phyloP scores from a whole-genome alignment of 2,797 vertebrate species.

The Cyprinodon diabolis region DNA sequence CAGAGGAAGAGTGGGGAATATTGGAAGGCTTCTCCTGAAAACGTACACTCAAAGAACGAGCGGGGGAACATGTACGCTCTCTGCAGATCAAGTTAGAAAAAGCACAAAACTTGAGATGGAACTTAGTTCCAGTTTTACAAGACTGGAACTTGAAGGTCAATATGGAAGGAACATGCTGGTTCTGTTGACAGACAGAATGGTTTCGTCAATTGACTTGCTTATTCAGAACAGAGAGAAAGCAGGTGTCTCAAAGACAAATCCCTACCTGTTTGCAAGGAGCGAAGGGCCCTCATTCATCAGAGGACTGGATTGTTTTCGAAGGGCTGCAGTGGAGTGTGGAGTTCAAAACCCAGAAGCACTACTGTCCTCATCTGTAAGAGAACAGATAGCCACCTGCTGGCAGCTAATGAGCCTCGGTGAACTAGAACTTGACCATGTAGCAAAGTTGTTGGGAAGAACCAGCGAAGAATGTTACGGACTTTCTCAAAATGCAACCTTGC shows the following conservation, averaged over 20 bases:
- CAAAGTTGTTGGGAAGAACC: slow-evolving; percentile 55
- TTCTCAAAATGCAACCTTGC: slow-evolving; percentile 50
- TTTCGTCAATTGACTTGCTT: slow-evolving; percentile 68
- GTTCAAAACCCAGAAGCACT: slow-evolving; percentile 76
- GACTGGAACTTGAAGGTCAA: slow-evolving; percentile 75
- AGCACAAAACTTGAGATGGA: slow-evolving; percentile 73
- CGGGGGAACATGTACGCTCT: slow-evolving; percentile 58
- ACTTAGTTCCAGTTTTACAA: slow-evolving; percentile 64
- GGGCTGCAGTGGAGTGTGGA: slow-evolving; percentile 70
- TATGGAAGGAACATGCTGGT: slow-evolving; percentile 77
- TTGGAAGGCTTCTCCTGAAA: slow-evolving; percentile 71
- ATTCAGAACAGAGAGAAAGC: slow-evolving; percentile 63
- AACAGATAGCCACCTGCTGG: slow-evolving; percentile 74
- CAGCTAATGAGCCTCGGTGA: slow-evolving; percentile 75
- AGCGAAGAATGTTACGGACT: slow-evolving; percentile 63
- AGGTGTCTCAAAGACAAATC: slow-evolving; percentile 70
- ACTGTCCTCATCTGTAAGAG: slow-evolving; percentile 68
- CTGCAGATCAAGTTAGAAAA: slow-evolving; percentile 73
- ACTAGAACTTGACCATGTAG: slow-evolving; percentile 62
- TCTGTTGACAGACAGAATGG: slow-evolving; percentile 72
- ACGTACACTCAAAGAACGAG: slow-evolving; percentile 65
- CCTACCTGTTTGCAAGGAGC: slow-evolving; percentile 76
- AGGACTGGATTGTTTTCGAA: slow-evolving; percentile 74
- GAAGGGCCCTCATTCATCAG: slow-evolving; percentile 76
- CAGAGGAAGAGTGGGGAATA: slow-evolving; percentile 73